Conservation (phyloP, 1,140 invertebrate species). For the Drosophila kikkawai region DNA sequence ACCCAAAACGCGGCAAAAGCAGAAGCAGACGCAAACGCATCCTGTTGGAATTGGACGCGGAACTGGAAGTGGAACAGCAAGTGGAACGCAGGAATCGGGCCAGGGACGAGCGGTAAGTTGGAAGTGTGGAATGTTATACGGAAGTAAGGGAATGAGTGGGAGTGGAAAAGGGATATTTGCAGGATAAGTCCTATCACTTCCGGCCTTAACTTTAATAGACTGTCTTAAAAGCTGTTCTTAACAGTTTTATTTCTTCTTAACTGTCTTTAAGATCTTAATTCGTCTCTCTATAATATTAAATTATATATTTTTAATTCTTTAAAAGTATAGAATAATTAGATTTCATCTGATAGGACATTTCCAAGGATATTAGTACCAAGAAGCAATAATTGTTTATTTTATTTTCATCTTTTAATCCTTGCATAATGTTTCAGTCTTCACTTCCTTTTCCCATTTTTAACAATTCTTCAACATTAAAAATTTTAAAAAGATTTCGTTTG, state of each 20-base stretch:
- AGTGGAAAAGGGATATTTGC: not conserved
- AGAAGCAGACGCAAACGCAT: slow-evolving; percentile 12
- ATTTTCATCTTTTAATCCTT: not conserved
- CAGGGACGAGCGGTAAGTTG: slow-evolving; percentile 46
- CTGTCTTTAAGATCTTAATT: not conserved
- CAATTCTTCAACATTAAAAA: not conserved
- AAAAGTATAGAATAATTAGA: not conserved
- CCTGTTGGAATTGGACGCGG: slow-evolving; percentile 68
- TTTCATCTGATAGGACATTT: not conserved
- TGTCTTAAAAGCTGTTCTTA: too few species aligned
- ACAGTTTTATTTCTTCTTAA: not conserved
- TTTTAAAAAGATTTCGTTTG: not conserved
- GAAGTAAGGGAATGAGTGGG: slow-evolving; percentile 24
- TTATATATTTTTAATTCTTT: not conserved
- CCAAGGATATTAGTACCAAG: not conserved
- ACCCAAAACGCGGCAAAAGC: not conserved
- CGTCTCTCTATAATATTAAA: not conserved
- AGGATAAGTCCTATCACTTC: not conserved
- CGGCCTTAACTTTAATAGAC: not conserved
- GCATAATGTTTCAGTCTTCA: too few species aligned
- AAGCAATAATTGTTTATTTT: not conserved
- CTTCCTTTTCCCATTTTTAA: not conserved
- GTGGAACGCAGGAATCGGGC: slow-evolving; percentile 42
- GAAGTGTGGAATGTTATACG: not conserved
- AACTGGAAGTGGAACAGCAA: slow-evolving; percentile 44